phyloP scores from a whole-genome alignment of 2,797 vertebrate species.

The Micromesistius poutassou region DNA sequence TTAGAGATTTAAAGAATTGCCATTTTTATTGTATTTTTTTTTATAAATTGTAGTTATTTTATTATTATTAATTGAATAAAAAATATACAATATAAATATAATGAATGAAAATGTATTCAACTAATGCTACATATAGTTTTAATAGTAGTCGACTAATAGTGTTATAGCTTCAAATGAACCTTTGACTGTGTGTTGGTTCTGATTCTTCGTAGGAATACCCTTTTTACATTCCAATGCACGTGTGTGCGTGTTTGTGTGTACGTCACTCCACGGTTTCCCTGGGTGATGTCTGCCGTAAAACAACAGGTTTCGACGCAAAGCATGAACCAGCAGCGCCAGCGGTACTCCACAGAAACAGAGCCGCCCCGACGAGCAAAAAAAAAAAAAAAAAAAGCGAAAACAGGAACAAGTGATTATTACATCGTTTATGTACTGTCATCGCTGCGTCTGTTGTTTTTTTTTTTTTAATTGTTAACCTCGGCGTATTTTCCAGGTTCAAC shows the following conservation, averaged over 20 bases:
- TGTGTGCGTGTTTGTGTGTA: conserved; percentile 25
- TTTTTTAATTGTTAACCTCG: neutral
- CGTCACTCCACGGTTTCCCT: neutral
- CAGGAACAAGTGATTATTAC: conserved; percentile 14
- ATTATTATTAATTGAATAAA: neutral
- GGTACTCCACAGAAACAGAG: conserved; percentile 26
- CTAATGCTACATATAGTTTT: neutral
- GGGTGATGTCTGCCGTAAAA: conserved; percentile 33
- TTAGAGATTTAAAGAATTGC: neutral
- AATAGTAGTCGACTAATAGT: neutral
- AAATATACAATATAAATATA: neutral
- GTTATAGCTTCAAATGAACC: neutral
- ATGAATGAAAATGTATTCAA: neutral
- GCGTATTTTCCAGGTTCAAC: conserved; percentile 6
- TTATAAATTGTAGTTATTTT: neutral
- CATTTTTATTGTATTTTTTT: no score
- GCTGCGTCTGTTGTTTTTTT: neutral
- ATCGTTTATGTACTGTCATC: neutral
- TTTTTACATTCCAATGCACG: neutral
- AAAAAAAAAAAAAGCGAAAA: conserved; percentile 36
- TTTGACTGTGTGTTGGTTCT: no score
- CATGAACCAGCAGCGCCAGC: conserved; percentile 41
- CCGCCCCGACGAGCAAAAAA: conserved; percentile 52
- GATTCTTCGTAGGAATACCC: neutral
- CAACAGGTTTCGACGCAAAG: conserved; percentile 60